A percentile compares a stretch with the other conserved stretches of the same genome.
phyloP scores from a whole-genome alignment of 2,113 vertebrate genomes.

The Leuciscus idus region DNA sequence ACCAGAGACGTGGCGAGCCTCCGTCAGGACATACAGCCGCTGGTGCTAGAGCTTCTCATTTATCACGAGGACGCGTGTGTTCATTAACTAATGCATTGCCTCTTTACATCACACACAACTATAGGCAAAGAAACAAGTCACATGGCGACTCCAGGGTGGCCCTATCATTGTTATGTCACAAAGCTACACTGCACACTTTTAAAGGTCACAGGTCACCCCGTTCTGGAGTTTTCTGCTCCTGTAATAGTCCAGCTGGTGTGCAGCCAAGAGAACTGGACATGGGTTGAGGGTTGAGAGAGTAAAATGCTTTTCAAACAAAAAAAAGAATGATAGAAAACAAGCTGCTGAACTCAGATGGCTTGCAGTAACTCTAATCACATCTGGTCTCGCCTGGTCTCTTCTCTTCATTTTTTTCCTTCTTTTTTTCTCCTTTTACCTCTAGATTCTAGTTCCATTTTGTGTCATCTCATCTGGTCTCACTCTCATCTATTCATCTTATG shows the following conservation, averaged over 20 bases:
- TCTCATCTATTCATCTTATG: too few relatives aligned
- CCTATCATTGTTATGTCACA: neutral
- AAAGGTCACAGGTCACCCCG: constrained; percentile 22
- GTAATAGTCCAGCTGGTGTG: constrained; percentile 7
- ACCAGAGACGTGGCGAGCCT: neutral
- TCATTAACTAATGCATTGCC: neutral
- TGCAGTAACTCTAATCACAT: constrained; percentile 1
- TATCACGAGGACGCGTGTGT: neutral
- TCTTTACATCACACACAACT: neutral
- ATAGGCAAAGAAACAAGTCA: neutral
- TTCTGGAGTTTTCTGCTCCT: neutral
- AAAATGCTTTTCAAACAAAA: constrained; percentile 70
- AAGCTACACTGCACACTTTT: constrained; percentile 7
- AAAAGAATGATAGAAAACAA: constrained; percentile 65
- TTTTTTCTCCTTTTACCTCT: neutral
- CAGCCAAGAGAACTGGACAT: constrained; percentile 39
- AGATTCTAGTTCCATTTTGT: neutral
- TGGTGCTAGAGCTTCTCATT: neutral
- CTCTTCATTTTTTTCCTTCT: neutral
- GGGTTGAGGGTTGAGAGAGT: constrained; percentile 57
- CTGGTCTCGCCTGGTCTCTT: neutral
- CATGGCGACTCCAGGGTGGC: constrained; percentile 13
- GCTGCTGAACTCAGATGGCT: constrained; percentile 40
- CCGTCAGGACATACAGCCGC: neutral
- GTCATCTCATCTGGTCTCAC: neutral